Conservation (phyloP, 2,797 vertebrate species). For the Clarias laeviceps region DNA sequence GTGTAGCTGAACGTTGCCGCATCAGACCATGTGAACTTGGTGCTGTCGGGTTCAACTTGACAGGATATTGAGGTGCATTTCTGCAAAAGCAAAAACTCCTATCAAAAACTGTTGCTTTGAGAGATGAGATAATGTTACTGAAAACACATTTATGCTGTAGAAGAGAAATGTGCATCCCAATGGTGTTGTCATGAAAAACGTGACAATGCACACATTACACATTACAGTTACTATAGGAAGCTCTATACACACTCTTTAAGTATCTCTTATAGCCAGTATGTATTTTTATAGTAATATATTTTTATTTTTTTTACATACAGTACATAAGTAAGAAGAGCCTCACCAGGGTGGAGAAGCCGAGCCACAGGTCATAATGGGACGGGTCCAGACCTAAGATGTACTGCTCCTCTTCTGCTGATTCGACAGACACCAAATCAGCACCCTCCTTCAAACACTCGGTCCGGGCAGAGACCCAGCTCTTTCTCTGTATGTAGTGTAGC, state of each 20-base stretch:
- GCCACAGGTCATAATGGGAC: constrained; percentile 71
- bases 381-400: constrained; percentile 63
- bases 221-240: not conserved
- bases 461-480: constrained; percentile 73
- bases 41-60: constrained; percentile 66
- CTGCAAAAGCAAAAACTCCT: constrained; percentile 58
- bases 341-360: constrained; percentile 77
- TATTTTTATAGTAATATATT: too few relatives aligned
- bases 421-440: constrained; percentile 75
- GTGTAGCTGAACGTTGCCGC: constrained; percentile 43
- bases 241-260: not conserved
- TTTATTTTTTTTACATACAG: not conserved
- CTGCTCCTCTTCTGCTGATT: constrained; percentile 64
- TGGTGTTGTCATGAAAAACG: not conserved
- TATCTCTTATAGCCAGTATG: not conserved
- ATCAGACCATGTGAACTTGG: constrained; percentile 72
- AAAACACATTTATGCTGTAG: too few relatives aligned
- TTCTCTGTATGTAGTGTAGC: constrained; percentile 57
- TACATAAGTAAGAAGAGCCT: constrained; percentile 31
- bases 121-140: not conserved
- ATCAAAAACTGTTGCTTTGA: not conserved
- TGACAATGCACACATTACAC: not conserved
- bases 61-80: constrained; percentile 77
- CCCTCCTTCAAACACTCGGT: constrained; percentile 72
- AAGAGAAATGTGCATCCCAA: not conserved